phyloP scores from a whole-genome alignment of 2,797 vertebrate genomes.

The Betta splendens region DNA sequence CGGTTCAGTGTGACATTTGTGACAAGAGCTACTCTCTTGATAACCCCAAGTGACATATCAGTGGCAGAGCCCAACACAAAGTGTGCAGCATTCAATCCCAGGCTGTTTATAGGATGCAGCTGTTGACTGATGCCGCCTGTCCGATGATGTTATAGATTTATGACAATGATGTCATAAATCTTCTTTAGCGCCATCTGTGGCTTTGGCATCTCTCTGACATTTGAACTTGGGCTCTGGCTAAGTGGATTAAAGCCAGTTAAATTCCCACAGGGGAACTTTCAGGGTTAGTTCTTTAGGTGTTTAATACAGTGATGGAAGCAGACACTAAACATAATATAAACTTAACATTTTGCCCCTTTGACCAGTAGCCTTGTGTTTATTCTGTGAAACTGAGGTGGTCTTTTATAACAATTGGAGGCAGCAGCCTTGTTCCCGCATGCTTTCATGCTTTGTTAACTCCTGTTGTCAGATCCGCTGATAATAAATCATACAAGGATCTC shows the following conservation, averaged over 20 bases:
- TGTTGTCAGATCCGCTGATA: conserved; percentile 47
- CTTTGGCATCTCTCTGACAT: conserved; percentile 8
- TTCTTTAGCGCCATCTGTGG: conserved; percentile 16
- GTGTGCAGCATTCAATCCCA: conserved; percentile 24
- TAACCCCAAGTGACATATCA: conserved; percentile 56
- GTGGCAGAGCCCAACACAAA: conserved; percentile 16
- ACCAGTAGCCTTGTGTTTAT: neutral
- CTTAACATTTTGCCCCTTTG: neutral
- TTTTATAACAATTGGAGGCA: conserved; percentile 6
- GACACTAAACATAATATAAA: neutral
- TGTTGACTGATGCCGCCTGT: conserved; percentile 42
- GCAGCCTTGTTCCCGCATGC: conserved; percentile 19
- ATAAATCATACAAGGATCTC: conserved; percentile 63
- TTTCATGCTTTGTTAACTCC: conserved; percentile 47
- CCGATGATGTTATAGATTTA: conserved; percentile 19
- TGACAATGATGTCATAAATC: conserved; percentile 19
- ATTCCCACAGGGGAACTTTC: neutral
- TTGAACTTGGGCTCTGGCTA: conserved; percentile 1
- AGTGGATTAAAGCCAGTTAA: neutral
- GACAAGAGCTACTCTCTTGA: conserved; percentile 34
- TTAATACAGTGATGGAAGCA: neutral
- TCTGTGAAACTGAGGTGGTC: neutral
- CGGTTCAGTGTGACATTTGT: conserved; percentile 39
- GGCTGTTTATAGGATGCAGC: conserved; percentile 24
- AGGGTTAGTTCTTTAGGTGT: neutral